Base-by-base conservation (phyloP, 2,888 invertebrate genomes). In the Stenodema calcarata region DNA sequence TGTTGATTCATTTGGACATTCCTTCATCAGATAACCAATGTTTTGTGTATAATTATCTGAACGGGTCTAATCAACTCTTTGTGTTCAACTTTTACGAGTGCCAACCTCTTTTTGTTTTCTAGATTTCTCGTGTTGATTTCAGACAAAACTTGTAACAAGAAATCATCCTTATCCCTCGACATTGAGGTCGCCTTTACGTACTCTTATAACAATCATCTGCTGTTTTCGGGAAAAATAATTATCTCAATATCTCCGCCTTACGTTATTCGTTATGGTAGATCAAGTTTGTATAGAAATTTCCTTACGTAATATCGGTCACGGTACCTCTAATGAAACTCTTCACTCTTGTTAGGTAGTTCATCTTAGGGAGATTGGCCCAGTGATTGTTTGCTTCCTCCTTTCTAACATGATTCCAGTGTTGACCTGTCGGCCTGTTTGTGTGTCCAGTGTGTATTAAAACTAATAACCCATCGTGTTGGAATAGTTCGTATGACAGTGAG, bases 291-390 rank as follows among this genome's bases (percentile, higher is more conserved):
- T 69, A 69, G 82, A 18, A 69, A 69, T 62, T 82, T 42, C 82
- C 69, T 82, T 69, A 82, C 82, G 82, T 82, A 69, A 82, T 41
- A 41, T 35, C 69, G 69, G 82, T 82, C 82, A 82, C 82, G 82
- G 82, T 82, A 69, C 82, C 82, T 47, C 82, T 69, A 82, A 82
- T 82, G 69, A 82, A 82, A 69, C 82, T 82, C 47, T 35, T 82
- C 69, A 82, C 82, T 80, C 80, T 78, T 78, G 82, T 82, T 82
- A 82, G 62, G 41, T 41, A 81, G 80, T 82, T 82, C 82, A 82
- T 82, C 82, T 54, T 41, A 41, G 47, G 30, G 69, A 82, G 82
- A 82, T 82, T 82, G 82, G 35, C 41, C 82, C 14, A 69, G 12
- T 44, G 78, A 78, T 82, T 82, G 42, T 54, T 69, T 69, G 18